A percentile compares a stretch with the other conserved stretches of the same genome.
phyloP scores from a whole-genome alignment of 1,140 invertebrate species.

The Macrosteles quadrilineatus region DNA sequence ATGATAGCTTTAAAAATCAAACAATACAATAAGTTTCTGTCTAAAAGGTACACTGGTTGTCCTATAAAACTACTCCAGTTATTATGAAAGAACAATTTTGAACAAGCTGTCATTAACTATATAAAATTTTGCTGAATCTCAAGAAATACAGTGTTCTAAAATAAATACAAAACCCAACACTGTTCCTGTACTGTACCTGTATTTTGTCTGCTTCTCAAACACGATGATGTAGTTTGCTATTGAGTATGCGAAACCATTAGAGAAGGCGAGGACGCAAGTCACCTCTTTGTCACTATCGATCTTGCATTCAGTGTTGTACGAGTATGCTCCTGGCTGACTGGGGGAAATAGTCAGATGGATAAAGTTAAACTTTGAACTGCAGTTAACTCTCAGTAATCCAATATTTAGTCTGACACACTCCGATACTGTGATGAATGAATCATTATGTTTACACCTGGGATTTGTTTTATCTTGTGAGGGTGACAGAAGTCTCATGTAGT shows the following conservation, averaged over 20 bases:
- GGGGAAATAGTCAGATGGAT: neutral
- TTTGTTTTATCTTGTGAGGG: neutral
- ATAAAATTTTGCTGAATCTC: too few species aligned
- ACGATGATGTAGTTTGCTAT: slow-evolving; percentile 9
- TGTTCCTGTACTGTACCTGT: slow-evolving; percentile 7
- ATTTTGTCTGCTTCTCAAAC: slow-evolving; percentile 26
- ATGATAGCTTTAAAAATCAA: too few species aligned
- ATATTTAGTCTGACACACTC: neutral
- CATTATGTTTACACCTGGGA: neutral
- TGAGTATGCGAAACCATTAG: slow-evolving; percentile 20
- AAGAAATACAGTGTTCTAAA: too few species aligned
- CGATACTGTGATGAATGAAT: neutral
- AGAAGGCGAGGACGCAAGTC: slow-evolving; percentile 6
- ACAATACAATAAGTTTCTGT: too few species aligned
- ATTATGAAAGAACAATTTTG: too few species aligned
- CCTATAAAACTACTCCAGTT: too few species aligned
- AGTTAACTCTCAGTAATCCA: neutral
- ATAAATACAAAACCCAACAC: too few species aligned
- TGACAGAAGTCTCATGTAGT: neutral
- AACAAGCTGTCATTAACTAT: too few species aligned
- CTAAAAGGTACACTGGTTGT: too few species aligned
- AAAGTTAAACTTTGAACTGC: neutral
- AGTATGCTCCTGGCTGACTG: neutral
- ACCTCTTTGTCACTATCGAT: slow-evolving; percentile 19
- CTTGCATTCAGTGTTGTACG: neutral